These are phyloP conservation scores for Cryptocephalus moraei DNA, from an alignment of 2,888 invertebrate genomes.

Conservation along the genomic window DNA sequence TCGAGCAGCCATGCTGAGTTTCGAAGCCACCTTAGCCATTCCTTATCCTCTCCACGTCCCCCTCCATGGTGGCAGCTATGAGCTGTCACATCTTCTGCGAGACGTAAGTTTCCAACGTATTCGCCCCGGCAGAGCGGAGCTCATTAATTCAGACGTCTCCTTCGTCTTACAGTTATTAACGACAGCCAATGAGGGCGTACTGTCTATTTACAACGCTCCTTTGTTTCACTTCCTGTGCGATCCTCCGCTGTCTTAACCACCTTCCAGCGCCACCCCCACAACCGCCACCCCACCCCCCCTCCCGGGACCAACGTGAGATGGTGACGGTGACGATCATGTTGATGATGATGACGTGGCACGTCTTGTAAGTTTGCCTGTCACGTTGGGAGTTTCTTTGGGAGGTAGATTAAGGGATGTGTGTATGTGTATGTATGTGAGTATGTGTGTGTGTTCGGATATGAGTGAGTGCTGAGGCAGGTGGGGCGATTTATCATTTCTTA, in stretches of 20 bases:
- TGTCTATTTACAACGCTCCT: conserved; percentile 32
- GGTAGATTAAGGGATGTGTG: too few relatives aligned
- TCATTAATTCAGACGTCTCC: conserved; percentile 37
- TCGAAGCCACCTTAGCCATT: too few relatives aligned
- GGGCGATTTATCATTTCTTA: too few relatives aligned
- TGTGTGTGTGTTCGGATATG: too few relatives aligned
- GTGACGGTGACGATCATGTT: background rate
- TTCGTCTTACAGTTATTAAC: conserved; percentile 36
- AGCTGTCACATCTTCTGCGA: conserved; percentile 21
- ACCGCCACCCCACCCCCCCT: background rate
- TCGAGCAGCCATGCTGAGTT: too few relatives aligned
- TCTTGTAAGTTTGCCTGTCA: background rate
- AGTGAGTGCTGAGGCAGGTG: too few relatives aligned
- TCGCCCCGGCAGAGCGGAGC: conserved; percentile 17
- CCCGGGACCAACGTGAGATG: background rate
- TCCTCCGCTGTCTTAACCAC: conserved; percentile 19
- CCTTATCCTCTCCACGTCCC: background rate
- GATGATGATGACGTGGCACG: background rate
- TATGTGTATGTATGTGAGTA: too few relatives aligned
- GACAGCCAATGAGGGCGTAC: conserved; percentile 33
- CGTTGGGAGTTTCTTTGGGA: background rate
- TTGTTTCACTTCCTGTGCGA: conserved; percentile 26
- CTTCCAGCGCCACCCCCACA: background rate
- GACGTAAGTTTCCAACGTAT: conserved; percentile 16
- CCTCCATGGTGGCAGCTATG: conserved; percentile 8